Evolutionary conservation across 2,888 invertebrate genomes (phyloP), one percentile per base, ranked within the genome.

Genomic region (Periphyllus acericola): DNA sequence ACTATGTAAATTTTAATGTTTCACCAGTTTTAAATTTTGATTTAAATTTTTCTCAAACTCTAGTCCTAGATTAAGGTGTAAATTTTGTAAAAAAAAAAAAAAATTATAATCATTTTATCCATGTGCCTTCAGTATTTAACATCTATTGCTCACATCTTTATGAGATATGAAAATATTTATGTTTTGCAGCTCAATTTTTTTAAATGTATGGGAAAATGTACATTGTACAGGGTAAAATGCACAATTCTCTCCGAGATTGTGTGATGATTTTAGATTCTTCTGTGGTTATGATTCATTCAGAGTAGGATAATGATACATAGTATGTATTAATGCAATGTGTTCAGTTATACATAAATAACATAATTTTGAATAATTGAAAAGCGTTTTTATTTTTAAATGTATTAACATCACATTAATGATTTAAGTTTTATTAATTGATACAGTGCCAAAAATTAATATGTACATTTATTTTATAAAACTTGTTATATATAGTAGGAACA

Each of bases 61-160:
- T 87, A 87, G 87, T 87, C 87, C 5, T 87, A 87, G 87, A 75
- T 87, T 87, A 87, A 87, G 87, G 0, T 87, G 74, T 87, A 74
- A 46, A 81, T 81, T 81, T 60, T 74, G 25, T 76, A 32, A 14
- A 60, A 87, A 86, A 34, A 19, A 60, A 36, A 55, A 55, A 52
- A 34, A 19, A 9, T 46, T 21, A 36, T 0, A 25, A 68, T 68
- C 3, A 66, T 36, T 60, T 8, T 80, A 32, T 66, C 25, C 6
- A 66, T 75, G 87, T 75, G 74, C 74, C 87, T 87, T 87, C 74
- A 87, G 87, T 87, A 81, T 81, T 87, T 81, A 80, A 55, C 6
- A 6, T 0, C 36, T 6, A 55, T 9, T 72, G 72, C 79, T 86
- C 79, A 86, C 25, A 55, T 72, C 6, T 34, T 34, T 68, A 55